A percentile compares a stretch with the other conserved stretches of the same genome.
phyloP scores from a whole-genome alignment of 2,113 vertebrate species.

The Pimephales promelas region DNA sequence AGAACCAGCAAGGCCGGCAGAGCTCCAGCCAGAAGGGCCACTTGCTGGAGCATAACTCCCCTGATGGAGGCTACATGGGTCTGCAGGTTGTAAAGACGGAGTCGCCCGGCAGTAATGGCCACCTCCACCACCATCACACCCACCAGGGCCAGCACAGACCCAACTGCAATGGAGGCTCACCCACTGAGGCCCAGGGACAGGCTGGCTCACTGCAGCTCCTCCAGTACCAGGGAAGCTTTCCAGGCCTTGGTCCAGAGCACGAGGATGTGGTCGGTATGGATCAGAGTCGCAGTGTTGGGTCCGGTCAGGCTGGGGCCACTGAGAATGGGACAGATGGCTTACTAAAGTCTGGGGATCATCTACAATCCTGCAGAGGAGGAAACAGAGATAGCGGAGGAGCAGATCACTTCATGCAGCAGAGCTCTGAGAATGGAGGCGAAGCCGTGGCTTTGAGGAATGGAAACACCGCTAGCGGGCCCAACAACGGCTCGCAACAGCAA shows the following conservation, averaged over 20 bases:
- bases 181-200: conserved; percentile 83
- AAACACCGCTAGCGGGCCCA: conserved; percentile 64
- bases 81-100: conserved; percentile 89
- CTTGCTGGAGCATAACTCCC: conserved; percentile 78
- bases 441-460: conserved; percentile 75
- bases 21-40: conserved; percentile 74
- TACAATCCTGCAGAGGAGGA: conserved; percentile 82
- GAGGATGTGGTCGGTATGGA: conserved; percentile 78
- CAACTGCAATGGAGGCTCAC: conserved; percentile 87
- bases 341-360: conserved; percentile 88
- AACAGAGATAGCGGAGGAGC: conserved; percentile 78
- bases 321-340: conserved; percentile 84
- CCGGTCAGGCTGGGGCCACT: conserved; percentile 65
- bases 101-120: conserved; percentile 78
- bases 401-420: conserved; percentile 90
- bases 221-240: conserved; percentile 93
- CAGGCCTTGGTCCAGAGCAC: conserved; percentile 83
- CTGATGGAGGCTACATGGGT: conserved; percentile 75
- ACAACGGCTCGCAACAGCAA: conserved; percentile 70
- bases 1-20: conserved; percentile 71
- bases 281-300: conserved; percentile 65
- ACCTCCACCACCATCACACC: conserved; percentile 72
- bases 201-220: conserved; percentile 90
- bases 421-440: conserved; percentile 63
- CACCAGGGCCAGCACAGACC: conserved; percentile 81